Percentiles rank a stretch among this genome's conserved stretches.
These are phyloP conservation scores for Leptoclinus maculatus DNA, from an alignment of 2,797 vertebrate species.

Conservation along the genomic window DNA sequence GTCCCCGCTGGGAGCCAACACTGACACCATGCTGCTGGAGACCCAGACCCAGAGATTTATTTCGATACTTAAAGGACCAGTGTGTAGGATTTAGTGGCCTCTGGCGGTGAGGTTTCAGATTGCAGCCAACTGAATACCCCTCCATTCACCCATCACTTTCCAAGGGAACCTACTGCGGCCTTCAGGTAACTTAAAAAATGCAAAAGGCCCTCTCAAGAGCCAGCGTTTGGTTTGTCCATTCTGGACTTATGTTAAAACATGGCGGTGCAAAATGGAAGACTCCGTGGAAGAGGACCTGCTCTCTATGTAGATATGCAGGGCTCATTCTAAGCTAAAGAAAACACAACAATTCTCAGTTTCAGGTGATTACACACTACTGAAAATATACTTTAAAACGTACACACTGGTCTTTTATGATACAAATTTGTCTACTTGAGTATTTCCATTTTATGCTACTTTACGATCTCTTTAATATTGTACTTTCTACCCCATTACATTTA, in stretches of 20 bases:
- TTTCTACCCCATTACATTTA: too few relatives aligned
- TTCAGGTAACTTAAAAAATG: neutral
- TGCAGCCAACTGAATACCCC: neutral
- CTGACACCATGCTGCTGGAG: neutral
- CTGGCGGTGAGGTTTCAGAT: neutral
- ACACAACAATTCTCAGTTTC: neutral
- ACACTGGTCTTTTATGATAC: too few relatives aligned
- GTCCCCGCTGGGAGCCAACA: neutral
- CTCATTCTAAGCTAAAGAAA: too few relatives aligned
- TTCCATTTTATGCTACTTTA: too few relatives aligned
- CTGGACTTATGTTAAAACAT: neutral
- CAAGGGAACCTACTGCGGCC: neutral
- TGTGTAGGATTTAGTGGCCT: neutral
- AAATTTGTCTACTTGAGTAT: too few relatives aligned
- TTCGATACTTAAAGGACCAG: neutral
- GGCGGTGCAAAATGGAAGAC: neutral
- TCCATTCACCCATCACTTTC: neutral
- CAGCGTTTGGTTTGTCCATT: neutral
- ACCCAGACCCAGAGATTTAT: neutral
- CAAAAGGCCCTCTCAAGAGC: neutral
- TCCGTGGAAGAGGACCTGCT: too few relatives aligned
- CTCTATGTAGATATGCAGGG: too few relatives aligned
- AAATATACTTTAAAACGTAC: too few relatives aligned
- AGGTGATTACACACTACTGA: neutral
- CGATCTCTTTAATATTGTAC: too few relatives aligned